Percentiles rank a stretch among this genome's conserved stretches.
Evolutionary conservation across 2,113 vertebrate species (phyloP).

Genomic region (Phoxinus phoxinus): DNA sequence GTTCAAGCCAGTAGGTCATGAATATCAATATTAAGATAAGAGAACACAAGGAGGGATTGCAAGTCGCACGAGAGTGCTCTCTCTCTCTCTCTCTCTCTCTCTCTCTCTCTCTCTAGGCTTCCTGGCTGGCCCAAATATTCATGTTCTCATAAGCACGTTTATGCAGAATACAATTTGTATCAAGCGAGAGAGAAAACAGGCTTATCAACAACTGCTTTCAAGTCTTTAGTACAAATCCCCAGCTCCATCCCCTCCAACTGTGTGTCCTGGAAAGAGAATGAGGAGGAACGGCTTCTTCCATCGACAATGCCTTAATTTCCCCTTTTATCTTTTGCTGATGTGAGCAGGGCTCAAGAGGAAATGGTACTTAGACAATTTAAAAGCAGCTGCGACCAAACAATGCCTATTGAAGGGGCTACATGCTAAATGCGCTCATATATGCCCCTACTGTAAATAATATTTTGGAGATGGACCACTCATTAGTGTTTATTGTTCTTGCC

Average conservation of each 20-base stretch:
- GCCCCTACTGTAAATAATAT: slow-evolving; percentile 52
- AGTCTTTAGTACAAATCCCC: slow-evolving; percentile 32
- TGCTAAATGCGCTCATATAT: slow-evolving; percentile 46
- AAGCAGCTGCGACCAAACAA: slow-evolving; percentile 57
- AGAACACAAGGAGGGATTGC: neutral
- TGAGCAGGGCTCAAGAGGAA: slow-evolving; percentile 51
- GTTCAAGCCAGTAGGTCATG: neutral
- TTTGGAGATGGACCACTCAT: slow-evolving; percentile 56
- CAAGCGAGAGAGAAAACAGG: slow-evolving; percentile 15
- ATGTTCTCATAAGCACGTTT: slow-evolving; percentile 25
- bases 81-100: neutral
- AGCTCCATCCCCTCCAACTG: slow-evolving; percentile 10
- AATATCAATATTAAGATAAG: slow-evolving; percentile 23
- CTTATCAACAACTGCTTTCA: slow-evolving; percentile 25
- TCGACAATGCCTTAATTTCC: slow-evolving; percentile 54
- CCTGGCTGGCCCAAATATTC: neutral
- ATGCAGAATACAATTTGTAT: slow-evolving; percentile 27
- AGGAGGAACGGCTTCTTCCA: slow-evolving; percentile 34
- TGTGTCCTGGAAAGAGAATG: slow-evolving; percentile 24
- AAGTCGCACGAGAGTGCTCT: neutral
- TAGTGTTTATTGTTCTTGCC: slow-evolving; percentile 50
- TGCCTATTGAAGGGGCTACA: slow-evolving; percentile 30
- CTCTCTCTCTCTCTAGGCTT: neutral
- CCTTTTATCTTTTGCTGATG: slow-evolving; percentile 57
- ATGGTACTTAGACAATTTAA: slow-evolving; percentile 43